Conservation (phyloP, 2,888 invertebrate genomes). For the Amorpha juglandis region DNA sequence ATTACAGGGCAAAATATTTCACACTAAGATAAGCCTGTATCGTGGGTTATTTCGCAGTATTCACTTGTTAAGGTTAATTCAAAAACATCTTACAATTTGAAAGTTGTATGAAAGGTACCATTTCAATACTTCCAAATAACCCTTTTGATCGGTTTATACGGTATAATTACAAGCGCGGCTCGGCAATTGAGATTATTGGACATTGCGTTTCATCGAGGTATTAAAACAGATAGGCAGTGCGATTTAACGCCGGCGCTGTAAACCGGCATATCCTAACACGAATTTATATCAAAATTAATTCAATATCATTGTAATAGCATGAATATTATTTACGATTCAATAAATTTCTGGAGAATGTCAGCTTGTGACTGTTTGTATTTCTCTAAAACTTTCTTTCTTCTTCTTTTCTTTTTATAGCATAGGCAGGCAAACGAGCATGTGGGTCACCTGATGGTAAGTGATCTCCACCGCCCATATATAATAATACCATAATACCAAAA, state of each 20-base stretch:
- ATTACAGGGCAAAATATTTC: no score
- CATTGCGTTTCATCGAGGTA: conserved; percentile 16
- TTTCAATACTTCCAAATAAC: conserved; percentile 9
- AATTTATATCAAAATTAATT: conserved; percentile 13
- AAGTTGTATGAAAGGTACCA: not conserved
- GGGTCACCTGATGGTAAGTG: no score
- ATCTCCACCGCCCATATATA: no score
- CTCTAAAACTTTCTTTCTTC: not conserved
- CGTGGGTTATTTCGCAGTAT: no score
- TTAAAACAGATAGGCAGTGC: conserved; percentile 4
- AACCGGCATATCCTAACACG: not conserved
- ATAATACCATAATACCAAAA: no score
- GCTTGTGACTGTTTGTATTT: not conserved
- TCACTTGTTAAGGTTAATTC: not conserved
- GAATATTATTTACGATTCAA: not conserved
- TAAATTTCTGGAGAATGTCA: not conserved
- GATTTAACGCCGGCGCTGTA: conserved; percentile 6
- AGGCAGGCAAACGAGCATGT: no score
- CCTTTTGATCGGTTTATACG: not conserved
- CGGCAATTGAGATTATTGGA: conserved; percentile 19
- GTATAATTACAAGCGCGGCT: conserved; percentile 9
- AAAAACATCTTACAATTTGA: not conserved
- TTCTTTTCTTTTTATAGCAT: no score
- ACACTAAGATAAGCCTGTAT: no score
- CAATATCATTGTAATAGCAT: not conserved